phyloP scores from a whole-genome alignment of 2,888 invertebrate genomes.

The Trichopoda pennipes region DNA sequence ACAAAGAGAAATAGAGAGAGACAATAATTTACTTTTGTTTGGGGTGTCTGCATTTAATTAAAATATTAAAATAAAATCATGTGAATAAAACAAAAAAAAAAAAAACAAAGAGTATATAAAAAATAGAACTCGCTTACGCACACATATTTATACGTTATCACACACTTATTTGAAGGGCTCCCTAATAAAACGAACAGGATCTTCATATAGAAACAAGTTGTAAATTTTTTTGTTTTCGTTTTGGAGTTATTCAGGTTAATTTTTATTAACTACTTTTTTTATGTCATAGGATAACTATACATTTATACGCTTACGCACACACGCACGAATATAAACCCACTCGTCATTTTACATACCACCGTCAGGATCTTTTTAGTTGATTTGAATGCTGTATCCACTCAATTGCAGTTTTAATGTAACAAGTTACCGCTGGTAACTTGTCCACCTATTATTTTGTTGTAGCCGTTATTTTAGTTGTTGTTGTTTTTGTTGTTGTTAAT shows the following conservation, averaged over 20 bases:
- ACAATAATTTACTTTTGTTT: slow-evolving; percentile 44
- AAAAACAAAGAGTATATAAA: slow-evolving; percentile 28
- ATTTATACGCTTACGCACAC: neutral
- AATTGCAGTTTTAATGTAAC: slow-evolving; percentile 46
- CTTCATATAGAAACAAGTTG: slow-evolving; percentile 55
- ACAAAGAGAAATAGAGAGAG: slow-evolving; percentile 1
- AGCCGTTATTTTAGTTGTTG: slow-evolving; percentile 10
- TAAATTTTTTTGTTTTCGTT: slow-evolving; percentile 31
- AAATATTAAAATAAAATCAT: slow-evolving; percentile 69
- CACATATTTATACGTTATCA: neutral
- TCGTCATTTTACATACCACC: neutral
- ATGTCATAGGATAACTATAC: slow-evolving; percentile 57
- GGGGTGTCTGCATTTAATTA: slow-evolving; percentile 68
- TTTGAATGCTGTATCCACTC: neutral
- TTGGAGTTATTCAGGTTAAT: slow-evolving; percentile 60
- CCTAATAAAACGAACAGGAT: slow-evolving; percentile 63
- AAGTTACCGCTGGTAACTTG: slow-evolving; percentile 41
- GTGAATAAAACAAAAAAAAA: slow-evolving; percentile 26
- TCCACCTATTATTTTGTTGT: slow-evolving; percentile 37
- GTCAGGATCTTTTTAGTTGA: slow-evolving; percentile 21
- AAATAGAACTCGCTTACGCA: slow-evolving; percentile 34
- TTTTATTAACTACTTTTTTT: slow-evolving; percentile 64
- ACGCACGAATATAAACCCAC: neutral
- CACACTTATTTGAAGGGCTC: slow-evolving; percentile 23
- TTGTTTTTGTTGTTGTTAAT: slow-evolving; percentile 25